Evolutionary conservation across 2,888 invertebrate genomes (phyloP), one percentile per base, ranked within the genome.

Genomic region (Trachelus stipa): DNA sequence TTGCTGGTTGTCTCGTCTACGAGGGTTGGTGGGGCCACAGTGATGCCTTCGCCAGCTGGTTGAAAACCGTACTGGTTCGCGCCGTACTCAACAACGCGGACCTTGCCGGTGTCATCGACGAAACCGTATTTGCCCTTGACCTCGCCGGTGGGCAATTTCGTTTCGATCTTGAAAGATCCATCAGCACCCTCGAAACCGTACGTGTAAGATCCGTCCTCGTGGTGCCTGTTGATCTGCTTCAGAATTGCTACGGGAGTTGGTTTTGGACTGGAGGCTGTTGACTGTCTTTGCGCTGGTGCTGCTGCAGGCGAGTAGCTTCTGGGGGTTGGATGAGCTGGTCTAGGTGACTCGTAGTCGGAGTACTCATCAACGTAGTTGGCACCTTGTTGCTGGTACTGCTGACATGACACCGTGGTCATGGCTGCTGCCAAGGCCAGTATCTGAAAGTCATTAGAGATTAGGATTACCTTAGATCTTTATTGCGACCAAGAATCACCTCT

Each of bases 81-180:
- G 11, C 97, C 97, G 89, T 98, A 98, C 89, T 97, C 97, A 34
- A 97, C 95, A 1, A 97, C 96, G 69, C 97, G 95, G 1, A 95
- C 94, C 93, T 96, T 94, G 87, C 97, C 95, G 77, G 94, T 93
- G 87, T 96, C 97, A 88, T 97, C 97, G 78, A 96, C 95, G 92
- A 97, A 97, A 3, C 97, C 97, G 89, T 97, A 97, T 91, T 97
- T 97, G 84, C 97, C 97, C 92, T 96, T 96, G 12, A 97, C 97
- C 86, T 97, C 97, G 0, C 97, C 97, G 11, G 94, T 93, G 0
- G 95, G 94, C 33, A 95, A 92, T 91, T 97, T 97, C 12, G 97
- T 97, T 92, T 97, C 97, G 87, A 97, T 97, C 92, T 97, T 97
- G 93, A 97, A 97, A 9, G 96, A 95, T 69, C 97, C 97, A 89